A percentile compares a stretch with the other conserved stretches of the same genome.
Evolutionary conservation across 2,113 vertebrate genomes (phyloP).

Genomic region (Vombatus ursinus): DNA sequence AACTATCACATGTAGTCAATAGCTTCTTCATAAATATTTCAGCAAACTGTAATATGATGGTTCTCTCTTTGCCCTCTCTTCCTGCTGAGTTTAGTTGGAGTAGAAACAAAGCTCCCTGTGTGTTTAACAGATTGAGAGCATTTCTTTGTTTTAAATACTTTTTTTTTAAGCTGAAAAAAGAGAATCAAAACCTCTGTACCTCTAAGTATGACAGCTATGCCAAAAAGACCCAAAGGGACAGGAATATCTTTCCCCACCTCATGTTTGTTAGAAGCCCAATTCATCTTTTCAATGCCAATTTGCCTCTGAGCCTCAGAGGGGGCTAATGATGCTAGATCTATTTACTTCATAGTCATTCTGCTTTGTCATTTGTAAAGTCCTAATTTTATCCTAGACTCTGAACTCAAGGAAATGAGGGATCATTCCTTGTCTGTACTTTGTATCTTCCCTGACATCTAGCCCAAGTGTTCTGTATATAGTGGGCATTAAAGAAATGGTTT

Average conservation of each 20-base stretch:
- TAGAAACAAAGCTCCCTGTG: background rate
- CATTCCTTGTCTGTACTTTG: background rate
- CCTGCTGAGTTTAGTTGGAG: background rate
- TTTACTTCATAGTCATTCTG: background rate
- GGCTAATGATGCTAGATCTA: background rate
- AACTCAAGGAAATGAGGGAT: background rate
- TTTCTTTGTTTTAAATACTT: background rate
- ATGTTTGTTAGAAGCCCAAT: constrained; percentile 32
- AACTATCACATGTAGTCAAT: background rate
- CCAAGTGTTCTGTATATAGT: background rate
- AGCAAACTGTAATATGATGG: constrained; percentile 35
- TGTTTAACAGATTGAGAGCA: background rate
- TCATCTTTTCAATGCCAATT: constrained; percentile 1
- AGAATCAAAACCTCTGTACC: background rate
- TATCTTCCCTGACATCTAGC: background rate
- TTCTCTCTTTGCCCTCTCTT: background rate
- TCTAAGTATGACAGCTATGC: background rate
- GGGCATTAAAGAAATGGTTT: background rate
- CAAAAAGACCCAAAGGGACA: background rate
- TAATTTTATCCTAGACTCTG: background rate
- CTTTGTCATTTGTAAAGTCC: background rate
- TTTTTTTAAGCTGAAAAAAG: background rate
- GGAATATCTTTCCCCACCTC: background rate
- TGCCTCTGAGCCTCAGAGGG: background rate
- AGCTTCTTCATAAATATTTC: constrained; percentile 75